Base-by-base conservation (phyloP, 1,140 invertebrate species). In the Notospermus geniculatus region DNA sequence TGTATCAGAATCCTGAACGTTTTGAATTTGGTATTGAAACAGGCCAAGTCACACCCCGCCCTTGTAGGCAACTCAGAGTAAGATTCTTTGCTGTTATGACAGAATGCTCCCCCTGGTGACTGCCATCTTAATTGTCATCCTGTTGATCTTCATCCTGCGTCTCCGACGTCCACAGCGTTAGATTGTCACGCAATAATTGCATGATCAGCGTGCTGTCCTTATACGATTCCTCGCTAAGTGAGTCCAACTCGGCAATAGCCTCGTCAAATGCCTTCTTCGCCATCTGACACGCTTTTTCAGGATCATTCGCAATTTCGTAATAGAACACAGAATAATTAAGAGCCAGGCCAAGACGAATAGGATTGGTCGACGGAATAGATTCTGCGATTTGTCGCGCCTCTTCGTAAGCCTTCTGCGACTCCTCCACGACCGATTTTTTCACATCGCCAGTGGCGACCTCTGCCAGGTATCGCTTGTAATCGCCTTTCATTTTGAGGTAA, bases 291-390 rank as follows among this genome's bases (percentile, higher is more conserved):
- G 95, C 95, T 84, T 93, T 93, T 84, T 97, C 93, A 84, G 93
- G 93, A 81, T 92, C 93, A 86, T 95, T 96, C 85, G 97, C 88
- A 83, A 97, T 97, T 88, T 98, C 95, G 86, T 97, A 97, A 88
- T 96, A 96, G 87, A 97, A 97, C 80, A 97, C 95, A 77, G 93
- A 95, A 86, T 96, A 97, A 86, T 97, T 97, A 81, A 98, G 89
- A 76, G 93, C 94, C 82, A 97, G 85, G 81, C 94, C 94, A 85
- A 97, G 89, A 85, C 94, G 88, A 83, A 97, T 96, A 73, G 94
- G 94, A 84, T 97, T 93, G 83, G 94, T 97, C 75, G 93, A 92
- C 83, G 94, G 92, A 91, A 98, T 93, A 87, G 96, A 96, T 15
- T 36, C 15, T 86, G 93, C 95, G 86, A 97, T 96, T 85, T 97